Evolutionary conservation across 2,888 invertebrate species (phyloP).

Genomic region (Ochlodes sylvanus): DNA sequence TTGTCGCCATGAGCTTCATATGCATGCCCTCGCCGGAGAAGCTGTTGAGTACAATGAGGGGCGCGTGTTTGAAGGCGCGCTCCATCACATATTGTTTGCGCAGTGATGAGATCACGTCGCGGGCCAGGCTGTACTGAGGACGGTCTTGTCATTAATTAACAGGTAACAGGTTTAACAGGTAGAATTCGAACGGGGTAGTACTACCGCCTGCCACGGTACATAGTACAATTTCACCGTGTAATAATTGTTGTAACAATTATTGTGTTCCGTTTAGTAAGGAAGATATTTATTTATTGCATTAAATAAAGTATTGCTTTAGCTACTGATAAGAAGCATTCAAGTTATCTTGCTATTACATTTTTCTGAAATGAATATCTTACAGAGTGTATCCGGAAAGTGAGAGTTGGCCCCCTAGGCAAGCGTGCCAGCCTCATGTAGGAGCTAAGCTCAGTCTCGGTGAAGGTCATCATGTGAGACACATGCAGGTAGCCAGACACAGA

Average conservation of each 20-base stretch:
- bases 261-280: no score
- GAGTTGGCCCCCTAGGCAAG: slow-evolving; percentile 96
- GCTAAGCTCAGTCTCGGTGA: slow-evolving; percentile 93
- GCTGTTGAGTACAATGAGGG: slow-evolving; percentile 95
- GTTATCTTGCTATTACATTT: not conserved
- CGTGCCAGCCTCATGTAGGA: slow-evolving; percentile 94
- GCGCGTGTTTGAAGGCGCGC: slow-evolving; percentile 94
- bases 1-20: slow-evolving; percentile 95
- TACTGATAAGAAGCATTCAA: no score
- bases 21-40: slow-evolving; percentile 96
- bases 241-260: no score
- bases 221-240: no score
- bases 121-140: slow-evolving; percentile 89
- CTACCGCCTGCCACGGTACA: no score
- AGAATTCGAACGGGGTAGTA: no score
- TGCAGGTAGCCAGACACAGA: slow-evolving; percentile 95
- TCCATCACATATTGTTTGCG: slow-evolving; percentile 94
- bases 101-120: slow-evolving; percentile 94
- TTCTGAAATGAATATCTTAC: slow-evolving; percentile 53
- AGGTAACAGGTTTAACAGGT: no score
- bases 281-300: no score
- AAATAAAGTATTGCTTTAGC: no score
- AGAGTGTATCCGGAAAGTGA: slow-evolving; percentile 92
- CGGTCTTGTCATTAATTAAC: not conserved
- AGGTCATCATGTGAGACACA: slow-evolving; percentile 96